phyloP scores from a whole-genome alignment of 1,140 invertebrate genomes.

The Ladona fulva region DNA sequence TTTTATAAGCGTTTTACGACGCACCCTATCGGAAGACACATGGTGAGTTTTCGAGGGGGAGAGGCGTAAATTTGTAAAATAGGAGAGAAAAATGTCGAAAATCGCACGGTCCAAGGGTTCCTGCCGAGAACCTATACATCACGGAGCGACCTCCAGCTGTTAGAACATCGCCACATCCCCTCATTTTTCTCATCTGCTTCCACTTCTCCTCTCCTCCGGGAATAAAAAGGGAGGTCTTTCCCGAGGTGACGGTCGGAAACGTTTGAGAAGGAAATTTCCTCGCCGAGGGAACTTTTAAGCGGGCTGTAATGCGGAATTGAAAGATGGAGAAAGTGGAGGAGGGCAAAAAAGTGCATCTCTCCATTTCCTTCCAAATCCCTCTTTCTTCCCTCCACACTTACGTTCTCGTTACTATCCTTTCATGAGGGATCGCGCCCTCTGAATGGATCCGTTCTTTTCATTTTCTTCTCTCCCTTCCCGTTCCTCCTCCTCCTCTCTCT shows the following conservation, averaged over 20 bases:
- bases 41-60: too few relatives aligned
- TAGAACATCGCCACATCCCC: not conserved
- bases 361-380: not conserved
- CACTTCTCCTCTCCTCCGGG: too few relatives aligned
- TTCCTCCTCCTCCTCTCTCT: not conserved
- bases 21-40: too few relatives aligned
- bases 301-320: too few relatives aligned
- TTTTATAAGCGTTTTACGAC: too few relatives aligned
- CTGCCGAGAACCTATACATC: not conserved
- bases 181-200: not conserved
- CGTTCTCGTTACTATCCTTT: not conserved
- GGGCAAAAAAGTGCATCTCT: not conserved
- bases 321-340: too few relatives aligned
- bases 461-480: not conserved
- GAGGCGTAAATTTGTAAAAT: too few relatives aligned
- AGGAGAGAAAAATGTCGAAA: not conserved
- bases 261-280: too few relatives aligned
- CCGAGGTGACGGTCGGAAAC: too few relatives aligned
- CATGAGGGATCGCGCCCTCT: not conserved
- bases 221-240: too few relatives aligned
- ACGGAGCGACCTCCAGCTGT: too few relatives aligned
- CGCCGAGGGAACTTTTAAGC: too few relatives aligned
- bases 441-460: not conserved
- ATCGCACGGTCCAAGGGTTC: not conserved
- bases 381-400: not conserved